These are phyloP conservation scores for Saimiri boliviensis DNA, from an alignment of 2,113 vertebrate genomes.

Conservation along the genomic window DNA sequence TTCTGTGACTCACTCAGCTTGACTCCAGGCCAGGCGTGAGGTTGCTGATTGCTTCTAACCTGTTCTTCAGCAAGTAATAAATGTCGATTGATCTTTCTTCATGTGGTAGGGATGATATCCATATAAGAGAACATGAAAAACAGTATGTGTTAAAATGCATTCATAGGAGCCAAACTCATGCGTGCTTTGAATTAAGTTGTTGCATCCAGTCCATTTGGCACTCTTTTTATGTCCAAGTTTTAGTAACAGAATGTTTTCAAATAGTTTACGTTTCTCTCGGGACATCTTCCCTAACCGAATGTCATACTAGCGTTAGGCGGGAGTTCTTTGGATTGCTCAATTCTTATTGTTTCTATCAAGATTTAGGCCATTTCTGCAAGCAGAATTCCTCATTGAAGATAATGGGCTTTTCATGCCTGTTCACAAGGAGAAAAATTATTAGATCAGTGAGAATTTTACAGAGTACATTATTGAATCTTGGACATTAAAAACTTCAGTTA, in stretches of 20 bases:
- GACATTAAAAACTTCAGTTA: constrained; percentile 15
- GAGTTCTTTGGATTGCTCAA: constrained; percentile 56
- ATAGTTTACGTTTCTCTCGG: constrained; percentile 72
- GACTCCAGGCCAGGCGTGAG: not conserved
- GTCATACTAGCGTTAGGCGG: constrained; percentile 48
- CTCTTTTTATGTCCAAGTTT: constrained; percentile 71
- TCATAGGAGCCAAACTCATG: constrained; percentile 58
- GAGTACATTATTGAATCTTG: constrained; percentile 32
- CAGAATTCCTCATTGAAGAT: not conserved
- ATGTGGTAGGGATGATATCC: constrained; percentile 29
- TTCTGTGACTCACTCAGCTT: constrained; percentile 44
- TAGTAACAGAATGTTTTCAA: constrained; percentile 77
- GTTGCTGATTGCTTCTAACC: constrained; percentile 73
- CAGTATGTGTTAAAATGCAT: not conserved
- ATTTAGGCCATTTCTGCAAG: constrained; percentile 47
- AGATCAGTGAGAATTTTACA: constrained; percentile 52
- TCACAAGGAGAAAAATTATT: constrained; percentile 45
- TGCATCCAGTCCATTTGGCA: constrained; percentile 60
- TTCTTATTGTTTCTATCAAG: constrained; percentile 43
- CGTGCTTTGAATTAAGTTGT: constrained; percentile 63
- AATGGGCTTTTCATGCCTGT: constrained; percentile 25
- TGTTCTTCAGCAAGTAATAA: constrained; percentile 69
- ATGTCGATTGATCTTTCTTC: constrained; percentile 73
- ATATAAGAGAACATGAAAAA: constrained; percentile 71
- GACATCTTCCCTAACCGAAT: constrained; percentile 62